These are phyloP conservation scores for Tipula unca DNA, from an alignment of 2,888 invertebrate genomes.

Conservation along the genomic window DNA sequence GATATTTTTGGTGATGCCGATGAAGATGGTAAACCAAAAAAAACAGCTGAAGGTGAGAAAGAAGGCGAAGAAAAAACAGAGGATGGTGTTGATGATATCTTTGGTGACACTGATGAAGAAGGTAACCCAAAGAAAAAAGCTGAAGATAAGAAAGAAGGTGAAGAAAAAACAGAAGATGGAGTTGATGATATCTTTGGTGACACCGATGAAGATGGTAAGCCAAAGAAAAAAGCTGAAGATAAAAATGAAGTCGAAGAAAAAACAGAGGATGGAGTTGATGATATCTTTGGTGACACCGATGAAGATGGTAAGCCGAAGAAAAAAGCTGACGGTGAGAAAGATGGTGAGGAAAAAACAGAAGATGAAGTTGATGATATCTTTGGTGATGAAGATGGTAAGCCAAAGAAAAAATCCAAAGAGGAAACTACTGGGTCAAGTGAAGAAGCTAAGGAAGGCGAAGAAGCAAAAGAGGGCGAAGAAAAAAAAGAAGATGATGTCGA, in stretches of 20 bases:
- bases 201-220: conserved; percentile 31
- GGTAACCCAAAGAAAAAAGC: background rate
- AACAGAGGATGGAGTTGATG: conserved; percentile 28
- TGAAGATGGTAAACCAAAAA: conserved; percentile 30
- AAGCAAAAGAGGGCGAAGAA: conserved; percentile 27
- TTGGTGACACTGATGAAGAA: background rate
- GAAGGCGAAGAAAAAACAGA: background rate
- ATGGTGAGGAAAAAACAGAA: conserved; percentile 30
- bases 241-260: conserved; percentile 28
- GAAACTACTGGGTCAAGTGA: background rate
- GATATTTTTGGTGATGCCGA: conserved; percentile 28
- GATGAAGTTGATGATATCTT: conserved; percentile 31
- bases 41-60: background rate
- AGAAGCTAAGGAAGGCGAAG: background rate
- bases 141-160: conserved; percentile 24
- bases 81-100: background rate
- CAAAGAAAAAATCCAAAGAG: background rate
- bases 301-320: conserved; percentile 29
- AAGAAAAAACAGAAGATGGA: conserved; percentile 31
- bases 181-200: conserved; percentile 25
- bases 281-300: conserved; percentile 28
- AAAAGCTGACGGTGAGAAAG: conserved; percentile 21
- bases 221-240: background rate
- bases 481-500: conserved; percentile 29
- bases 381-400: conserved; percentile 31